Conservation (phyloP, 2,113 vertebrate species). For the Pelodiscus sinensis region DNA sequence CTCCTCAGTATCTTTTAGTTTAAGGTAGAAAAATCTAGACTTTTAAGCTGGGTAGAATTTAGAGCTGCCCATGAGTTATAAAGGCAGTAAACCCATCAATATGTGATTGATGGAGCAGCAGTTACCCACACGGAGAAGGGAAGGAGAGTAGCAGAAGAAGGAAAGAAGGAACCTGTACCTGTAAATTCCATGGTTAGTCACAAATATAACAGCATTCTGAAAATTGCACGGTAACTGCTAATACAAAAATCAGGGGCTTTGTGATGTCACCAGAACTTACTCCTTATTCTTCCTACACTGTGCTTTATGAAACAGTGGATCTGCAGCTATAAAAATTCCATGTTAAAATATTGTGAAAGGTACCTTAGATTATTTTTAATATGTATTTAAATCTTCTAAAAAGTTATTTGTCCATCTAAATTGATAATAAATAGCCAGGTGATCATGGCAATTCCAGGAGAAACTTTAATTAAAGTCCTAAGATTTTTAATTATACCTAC, state of each 20-base stretch:
- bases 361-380: not conserved
- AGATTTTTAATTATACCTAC: not conserved
- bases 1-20: not conserved
- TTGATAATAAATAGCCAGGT: not conserved
- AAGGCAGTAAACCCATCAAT: not conserved
- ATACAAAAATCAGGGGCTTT: not conserved
- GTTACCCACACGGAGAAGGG: not conserved
- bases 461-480: not conserved
- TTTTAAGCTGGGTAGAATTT: not conserved
- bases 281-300: not conserved
- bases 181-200: not conserved
- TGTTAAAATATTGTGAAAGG: not conserved
- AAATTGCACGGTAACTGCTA: not conserved
- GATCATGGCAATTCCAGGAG: not conserved
- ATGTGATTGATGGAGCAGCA: not conserved
- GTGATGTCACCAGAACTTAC: not conserved
- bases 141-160: not conserved
- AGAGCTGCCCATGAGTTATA: not conserved
- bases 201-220: not conserved
- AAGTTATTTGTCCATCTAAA: not conserved
- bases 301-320: not conserved
- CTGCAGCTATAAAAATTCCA: not conserved
- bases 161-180: not conserved
- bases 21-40: not conserved
- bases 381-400: not conserved